These are phyloP conservation scores for Willowsia nigromaculata DNA, from an alignment of 2,888 invertebrate genomes.

Conservation along the genomic window DNA sequence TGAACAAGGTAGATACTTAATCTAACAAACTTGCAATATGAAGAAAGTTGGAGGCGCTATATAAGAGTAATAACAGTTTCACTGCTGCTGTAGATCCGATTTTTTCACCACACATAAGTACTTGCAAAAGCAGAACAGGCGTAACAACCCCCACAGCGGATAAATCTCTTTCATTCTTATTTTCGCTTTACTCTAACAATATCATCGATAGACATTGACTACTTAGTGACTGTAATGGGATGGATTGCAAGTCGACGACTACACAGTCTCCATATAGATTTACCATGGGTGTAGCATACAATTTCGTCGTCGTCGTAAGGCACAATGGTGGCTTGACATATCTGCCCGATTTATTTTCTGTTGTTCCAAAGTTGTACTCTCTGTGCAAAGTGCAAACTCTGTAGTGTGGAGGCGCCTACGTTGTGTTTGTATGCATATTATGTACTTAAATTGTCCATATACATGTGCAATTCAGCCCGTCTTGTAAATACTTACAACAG, in stretches of 20 bases:
- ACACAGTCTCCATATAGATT: background rate
- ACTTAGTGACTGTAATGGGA: slow-evolving; percentile 26
- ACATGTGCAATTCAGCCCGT: background rate
- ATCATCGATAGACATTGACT: slow-evolving; percentile 47
- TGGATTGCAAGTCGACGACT: background rate
- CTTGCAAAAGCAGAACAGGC: background rate
- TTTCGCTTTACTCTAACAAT: background rate
- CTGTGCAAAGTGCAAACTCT: background rate
- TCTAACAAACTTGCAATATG: too few relatives aligned
- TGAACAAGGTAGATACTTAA: background rate
- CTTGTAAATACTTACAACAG: slow-evolving; percentile 16
- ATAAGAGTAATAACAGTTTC: background rate
- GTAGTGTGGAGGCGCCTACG: too few relatives aligned
- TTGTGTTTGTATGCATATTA: background rate
- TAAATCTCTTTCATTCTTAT: slow-evolving; percentile 36
- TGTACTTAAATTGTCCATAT: background rate
- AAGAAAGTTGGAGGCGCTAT: background rate
- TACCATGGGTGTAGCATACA: too few relatives aligned
- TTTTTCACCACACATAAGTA: background rate
- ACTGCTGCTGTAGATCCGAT: background rate
- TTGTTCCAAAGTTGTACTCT: slow-evolving; percentile 2
- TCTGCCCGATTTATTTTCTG: background rate
- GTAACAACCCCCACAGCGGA: slow-evolving; percentile 28
- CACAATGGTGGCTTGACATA: slow-evolving; percentile 3
- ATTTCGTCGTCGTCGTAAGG: background rate